Base-by-base conservation (phyloP, 2,113 vertebrate genomes). In the Strigops habroptila region DNA sequence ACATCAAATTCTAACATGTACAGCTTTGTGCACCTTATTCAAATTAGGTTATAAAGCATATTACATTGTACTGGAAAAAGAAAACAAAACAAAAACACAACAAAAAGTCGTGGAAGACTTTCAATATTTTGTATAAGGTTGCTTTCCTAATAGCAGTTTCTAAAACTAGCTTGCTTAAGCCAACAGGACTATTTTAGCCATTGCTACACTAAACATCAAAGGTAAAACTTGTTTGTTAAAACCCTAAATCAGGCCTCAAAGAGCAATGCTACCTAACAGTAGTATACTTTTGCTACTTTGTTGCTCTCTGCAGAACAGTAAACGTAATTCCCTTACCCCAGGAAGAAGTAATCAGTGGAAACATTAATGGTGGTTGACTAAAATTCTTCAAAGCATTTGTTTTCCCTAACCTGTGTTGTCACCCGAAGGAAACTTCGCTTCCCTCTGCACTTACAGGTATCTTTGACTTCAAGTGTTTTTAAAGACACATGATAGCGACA, bases 141-240 rank as follows among this genome's bases (percentile, higher is more conserved):
- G 63, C 49, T 83, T 95, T 92, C 82, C 77, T 82, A 86, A 86
- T 19, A 80, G 65, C 31, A 76, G 75, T 77, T 93, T 67, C 69
- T 76, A 85, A 85, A 91, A 62, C 43, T 62, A 77, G 48, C 27
- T 88, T 93, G 69, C 59, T 93, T 91, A 81, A 88, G 49, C 18
- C 76, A 79, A 86, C 86, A 89, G 6, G 89, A 74, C 76, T 82
- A 86, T 86, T 93, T 91, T 79, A 89, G 49, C 39, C 55, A 85
- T 55, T 69, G 43, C n/a, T 86, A 70, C 35, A 82, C 65, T 79
- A 67, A 82, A 75, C 31, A 77, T 68, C 41, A 85, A 76, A 88
- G 91, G 46, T 74, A 91, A 88, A 87, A 90, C 37, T 80, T 74
- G 48, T 35, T 74, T 81, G 65, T 86, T 78, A 82, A 94, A 92